Conservation (phyloP, 2,888 invertebrate species). For the Scaptodrosophila latifasciaeformis region DNA sequence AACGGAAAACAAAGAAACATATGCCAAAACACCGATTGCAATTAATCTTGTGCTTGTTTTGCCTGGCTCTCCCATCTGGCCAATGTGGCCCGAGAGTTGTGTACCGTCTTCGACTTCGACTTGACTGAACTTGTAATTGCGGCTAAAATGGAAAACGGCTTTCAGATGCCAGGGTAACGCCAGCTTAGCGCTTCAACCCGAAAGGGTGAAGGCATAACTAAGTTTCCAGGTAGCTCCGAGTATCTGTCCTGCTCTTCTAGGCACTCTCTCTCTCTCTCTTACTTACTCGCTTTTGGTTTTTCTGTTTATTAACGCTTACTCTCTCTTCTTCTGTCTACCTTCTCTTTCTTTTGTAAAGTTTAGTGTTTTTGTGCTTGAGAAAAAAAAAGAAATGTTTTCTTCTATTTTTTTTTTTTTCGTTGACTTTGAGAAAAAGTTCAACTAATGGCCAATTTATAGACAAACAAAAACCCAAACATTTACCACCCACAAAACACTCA, state of each 20-base stretch:
- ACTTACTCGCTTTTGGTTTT: too few relatives aligned
- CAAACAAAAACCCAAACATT: not conserved
- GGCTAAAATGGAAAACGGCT: too few relatives aligned
- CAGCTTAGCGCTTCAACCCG: too few relatives aligned
- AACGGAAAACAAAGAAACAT: conserved; percentile 48
- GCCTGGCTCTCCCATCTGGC: too few relatives aligned
- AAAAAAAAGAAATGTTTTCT: too few relatives aligned
- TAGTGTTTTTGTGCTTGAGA: too few relatives aligned
- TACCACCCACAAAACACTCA: not conserved
- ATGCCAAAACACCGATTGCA: conserved; percentile 70
- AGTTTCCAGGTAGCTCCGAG: too few relatives aligned
- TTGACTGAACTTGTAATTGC: too few relatives aligned
- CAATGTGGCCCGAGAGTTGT: too few relatives aligned
- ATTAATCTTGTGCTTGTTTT: conserved; percentile 66
- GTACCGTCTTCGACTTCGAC: too few relatives aligned
- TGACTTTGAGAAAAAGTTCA: not conserved
- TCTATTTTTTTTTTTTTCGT: not conserved
- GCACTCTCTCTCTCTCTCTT: not conserved
- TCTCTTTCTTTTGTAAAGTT: too few relatives aligned
- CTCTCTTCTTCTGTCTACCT: not conserved
- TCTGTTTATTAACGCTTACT: not conserved
- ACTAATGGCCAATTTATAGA: conserved; percentile 5
- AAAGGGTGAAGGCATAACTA: too few relatives aligned
- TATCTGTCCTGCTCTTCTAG: not conserved
- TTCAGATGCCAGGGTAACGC: conserved; percentile 21